A percentile compares a stretch with the other conserved stretches of the same genome.
Evolutionary conservation across 2,113 vertebrate genomes (phyloP).

Genomic region (Meriones unguiculatus): DNA sequence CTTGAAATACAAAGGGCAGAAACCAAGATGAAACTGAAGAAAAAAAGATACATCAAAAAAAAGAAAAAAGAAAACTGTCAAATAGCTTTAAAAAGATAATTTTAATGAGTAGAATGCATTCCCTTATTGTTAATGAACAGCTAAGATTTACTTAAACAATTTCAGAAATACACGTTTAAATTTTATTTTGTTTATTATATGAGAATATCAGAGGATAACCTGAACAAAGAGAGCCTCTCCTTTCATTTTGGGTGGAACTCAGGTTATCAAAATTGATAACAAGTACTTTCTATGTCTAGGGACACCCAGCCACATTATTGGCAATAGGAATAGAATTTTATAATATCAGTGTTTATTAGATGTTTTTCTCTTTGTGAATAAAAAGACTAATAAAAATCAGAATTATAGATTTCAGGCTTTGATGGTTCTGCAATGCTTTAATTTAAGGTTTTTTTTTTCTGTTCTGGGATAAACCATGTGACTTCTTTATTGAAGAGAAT

Average conservation of each 20-base stretch:
- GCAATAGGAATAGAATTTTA: not conserved
- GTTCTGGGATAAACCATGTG: not conserved
- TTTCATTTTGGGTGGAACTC: not conserved
- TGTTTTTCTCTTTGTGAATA: not conserved
- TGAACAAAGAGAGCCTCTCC: not conserved
- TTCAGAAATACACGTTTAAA: not conserved
- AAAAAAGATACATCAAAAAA: no score
- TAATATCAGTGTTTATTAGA: not conserved
- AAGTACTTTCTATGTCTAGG: not conserved
- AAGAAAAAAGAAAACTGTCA: not conserved
- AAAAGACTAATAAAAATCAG: not conserved
- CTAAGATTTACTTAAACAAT: not conserved
- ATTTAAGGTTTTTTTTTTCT: not conserved
- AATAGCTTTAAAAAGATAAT: not conserved
- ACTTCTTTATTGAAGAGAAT: no score
- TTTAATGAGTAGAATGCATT: not conserved
- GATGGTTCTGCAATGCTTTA: not conserved
- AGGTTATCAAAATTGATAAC: not conserved
- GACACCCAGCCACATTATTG: no score
- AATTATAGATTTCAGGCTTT: not conserved
- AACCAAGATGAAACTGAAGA: no score
- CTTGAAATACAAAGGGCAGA: no score
- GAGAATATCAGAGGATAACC: not conserved
- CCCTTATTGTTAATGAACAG: not conserved
- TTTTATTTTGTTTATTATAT: not conserved